phyloP scores from a whole-genome alignment of 2,113 vertebrate species.

The Gobiocypris rarus region DNA sequence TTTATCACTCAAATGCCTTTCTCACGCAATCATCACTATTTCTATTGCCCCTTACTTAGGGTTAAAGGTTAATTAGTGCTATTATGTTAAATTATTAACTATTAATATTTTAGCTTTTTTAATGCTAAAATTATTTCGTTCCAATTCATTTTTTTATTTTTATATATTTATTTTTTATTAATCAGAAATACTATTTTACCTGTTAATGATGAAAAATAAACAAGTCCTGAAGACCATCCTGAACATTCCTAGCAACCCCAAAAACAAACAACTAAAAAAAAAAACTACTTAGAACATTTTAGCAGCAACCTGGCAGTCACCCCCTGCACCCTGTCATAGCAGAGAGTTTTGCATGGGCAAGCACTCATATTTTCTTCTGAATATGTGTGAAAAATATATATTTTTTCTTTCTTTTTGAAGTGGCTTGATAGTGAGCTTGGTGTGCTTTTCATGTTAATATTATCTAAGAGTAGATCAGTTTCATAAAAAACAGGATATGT shows the following conservation, averaged over 20 bases:
- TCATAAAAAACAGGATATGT: conserved; percentile 29
- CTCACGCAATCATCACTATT: background rate
- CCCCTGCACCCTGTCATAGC: background rate
- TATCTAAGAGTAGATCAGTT: background rate
- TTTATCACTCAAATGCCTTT: background rate
- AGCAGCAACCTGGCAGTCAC: background rate
- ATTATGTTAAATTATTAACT: no score
- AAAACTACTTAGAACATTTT: background rate
- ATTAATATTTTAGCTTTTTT: no score
- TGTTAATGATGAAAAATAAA: background rate
- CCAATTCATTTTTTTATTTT: no score
- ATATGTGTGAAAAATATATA: background rate
- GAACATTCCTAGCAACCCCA: background rate
- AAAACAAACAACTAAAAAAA: background rate
- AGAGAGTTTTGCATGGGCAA: background rate
- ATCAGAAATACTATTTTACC: background rate
- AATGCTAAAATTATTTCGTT: no score
- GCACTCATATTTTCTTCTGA: background rate
- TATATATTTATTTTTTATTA: no score
- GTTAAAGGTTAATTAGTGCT: background rate
- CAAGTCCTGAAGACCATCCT: background rate
- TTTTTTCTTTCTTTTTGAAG: background rate
- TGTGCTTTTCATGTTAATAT: conserved; percentile 13
- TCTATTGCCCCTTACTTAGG: background rate
- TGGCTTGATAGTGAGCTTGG: background rate